phyloP scores from a whole-genome alignment of 2,797 vertebrate species.

The Darevskia mixta region DNA sequence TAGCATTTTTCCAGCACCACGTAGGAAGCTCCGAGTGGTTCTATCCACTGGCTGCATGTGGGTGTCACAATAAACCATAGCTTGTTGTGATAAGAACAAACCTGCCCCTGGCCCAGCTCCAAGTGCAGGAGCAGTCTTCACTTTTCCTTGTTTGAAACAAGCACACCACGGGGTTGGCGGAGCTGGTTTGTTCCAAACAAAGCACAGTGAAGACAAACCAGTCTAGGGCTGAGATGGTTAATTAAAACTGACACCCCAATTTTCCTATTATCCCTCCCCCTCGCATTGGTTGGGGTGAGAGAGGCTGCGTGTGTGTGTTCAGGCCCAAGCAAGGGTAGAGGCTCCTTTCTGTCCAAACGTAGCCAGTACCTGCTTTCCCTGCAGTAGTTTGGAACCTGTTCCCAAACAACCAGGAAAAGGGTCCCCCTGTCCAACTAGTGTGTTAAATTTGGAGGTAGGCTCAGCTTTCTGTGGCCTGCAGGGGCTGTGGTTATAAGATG shows the following conservation, averaged over 20 bases:
- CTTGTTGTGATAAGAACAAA: too few species aligned
- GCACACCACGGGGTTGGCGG: accelerated
- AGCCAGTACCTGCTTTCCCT: background rate
- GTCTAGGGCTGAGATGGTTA: background rate
- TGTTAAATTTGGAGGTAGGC: background rate
- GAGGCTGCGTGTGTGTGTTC: background rate
- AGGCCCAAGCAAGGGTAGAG: background rate
- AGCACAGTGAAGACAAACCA: background rate
- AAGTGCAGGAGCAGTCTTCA: too few species aligned
- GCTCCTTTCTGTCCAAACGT: background rate
- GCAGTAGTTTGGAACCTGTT: background rate
- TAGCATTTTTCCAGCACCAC: background rate
- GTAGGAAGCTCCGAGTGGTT: background rate
- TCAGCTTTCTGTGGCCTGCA: background rate
- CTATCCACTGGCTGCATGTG: background rate
- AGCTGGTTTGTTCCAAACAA: background rate
- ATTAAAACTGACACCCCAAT: too few species aligned
- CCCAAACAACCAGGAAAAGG: background rate
- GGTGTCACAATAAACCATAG: background rate
- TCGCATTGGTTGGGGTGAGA: background rate
- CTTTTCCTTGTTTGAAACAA: background rate
- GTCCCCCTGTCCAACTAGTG: background rate
- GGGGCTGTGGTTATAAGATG: too few species aligned
- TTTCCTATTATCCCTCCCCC: background rate
- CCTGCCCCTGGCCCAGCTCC: too few species aligned